phyloP scores from a whole-genome alignment of 2,113 vertebrate genomes.

The Eulemur macaco region DNA sequence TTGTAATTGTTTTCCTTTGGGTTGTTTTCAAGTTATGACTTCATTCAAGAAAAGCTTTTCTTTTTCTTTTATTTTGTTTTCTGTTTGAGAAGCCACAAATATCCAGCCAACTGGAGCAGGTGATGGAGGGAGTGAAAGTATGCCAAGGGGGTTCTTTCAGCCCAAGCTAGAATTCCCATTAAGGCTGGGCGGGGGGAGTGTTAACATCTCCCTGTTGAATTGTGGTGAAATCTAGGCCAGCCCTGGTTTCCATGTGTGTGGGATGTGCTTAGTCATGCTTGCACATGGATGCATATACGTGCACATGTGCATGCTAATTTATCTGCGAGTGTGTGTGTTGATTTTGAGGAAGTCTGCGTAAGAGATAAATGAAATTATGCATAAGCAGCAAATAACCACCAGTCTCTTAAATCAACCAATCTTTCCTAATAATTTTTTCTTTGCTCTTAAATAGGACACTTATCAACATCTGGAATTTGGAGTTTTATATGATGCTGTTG shows the following conservation, averaged over 20 bases:
- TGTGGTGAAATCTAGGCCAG: constrained; percentile 71
- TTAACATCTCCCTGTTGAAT: constrained; percentile 47
- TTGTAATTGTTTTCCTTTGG: constrained; percentile 46
- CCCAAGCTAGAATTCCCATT: constrained; percentile 63
- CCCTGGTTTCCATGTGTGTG: constrained; percentile 46
- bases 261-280: constrained; percentile 65
- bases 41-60: constrained; percentile 58
- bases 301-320: constrained; percentile 13
- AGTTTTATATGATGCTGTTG: not conserved
- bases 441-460: constrained; percentile 47
- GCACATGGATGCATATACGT: constrained; percentile 27
- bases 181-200: not conserved
- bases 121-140: constrained; percentile 25
- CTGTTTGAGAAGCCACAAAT: constrained; percentile 37
- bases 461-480: constrained; percentile 31
- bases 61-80: constrained; percentile 53
- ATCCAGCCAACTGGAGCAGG: constrained; percentile 53
- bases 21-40: constrained; percentile 12
- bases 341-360: constrained; percentile 23
- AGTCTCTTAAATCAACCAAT: constrained; percentile 31
- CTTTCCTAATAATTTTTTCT: constrained; percentile 2
- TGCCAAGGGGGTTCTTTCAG: constrained; percentile 56
- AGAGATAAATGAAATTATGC: constrained; percentile 55
- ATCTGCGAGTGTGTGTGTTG: not conserved
- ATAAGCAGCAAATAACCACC: constrained; percentile 40